A percentile compares a stretch with the other conserved stretches of the same genome.
Evolutionary conservation across 2,113 vertebrate species (phyloP).

Genomic region (Limanda limanda): DNA sequence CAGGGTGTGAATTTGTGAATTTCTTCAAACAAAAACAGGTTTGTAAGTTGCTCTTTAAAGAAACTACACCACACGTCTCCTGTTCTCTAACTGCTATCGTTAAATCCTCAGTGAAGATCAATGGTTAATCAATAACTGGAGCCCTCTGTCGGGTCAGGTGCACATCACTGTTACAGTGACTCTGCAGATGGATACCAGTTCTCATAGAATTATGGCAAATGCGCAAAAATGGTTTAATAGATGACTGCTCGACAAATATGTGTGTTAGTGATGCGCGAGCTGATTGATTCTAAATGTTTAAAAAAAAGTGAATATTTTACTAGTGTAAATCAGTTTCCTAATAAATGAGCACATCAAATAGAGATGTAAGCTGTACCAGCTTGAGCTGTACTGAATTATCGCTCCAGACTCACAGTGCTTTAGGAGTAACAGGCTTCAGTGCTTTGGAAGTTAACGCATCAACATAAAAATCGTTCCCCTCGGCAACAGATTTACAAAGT

Average conservation of each 20-base stretch:
- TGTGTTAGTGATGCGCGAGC: background rate
- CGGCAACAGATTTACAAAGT: constrained; percentile 3
- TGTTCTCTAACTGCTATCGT: constrained; percentile 9
- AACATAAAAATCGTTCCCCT: constrained; percentile 20
- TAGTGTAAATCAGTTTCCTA: background rate
- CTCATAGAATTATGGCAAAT: background rate
- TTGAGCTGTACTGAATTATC: constrained; percentile 9
- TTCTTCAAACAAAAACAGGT: background rate
- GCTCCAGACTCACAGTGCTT: background rate
- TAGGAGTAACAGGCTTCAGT: background rate
- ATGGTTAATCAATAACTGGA: constrained; percentile 42
- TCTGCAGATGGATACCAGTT: background rate
- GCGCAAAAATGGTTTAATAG: background rate
- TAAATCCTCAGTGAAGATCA: constrained; percentile 44
- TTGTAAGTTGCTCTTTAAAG: background rate
- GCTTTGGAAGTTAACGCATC: constrained; percentile 13
- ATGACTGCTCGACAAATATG: background rate
- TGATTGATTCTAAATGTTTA: background rate
- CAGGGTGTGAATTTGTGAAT: background rate
- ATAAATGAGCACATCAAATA: background rate
- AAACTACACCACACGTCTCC: background rate
- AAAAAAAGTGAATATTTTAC: constrained; percentile 5
- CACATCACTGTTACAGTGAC: constrained; percentile 1
- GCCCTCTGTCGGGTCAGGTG: constrained; percentile 29
- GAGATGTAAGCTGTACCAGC: background rate